Base-by-base conservation (phyloP, 2,113 vertebrate species). In the Xenotilapia caudafasciata region DNA sequence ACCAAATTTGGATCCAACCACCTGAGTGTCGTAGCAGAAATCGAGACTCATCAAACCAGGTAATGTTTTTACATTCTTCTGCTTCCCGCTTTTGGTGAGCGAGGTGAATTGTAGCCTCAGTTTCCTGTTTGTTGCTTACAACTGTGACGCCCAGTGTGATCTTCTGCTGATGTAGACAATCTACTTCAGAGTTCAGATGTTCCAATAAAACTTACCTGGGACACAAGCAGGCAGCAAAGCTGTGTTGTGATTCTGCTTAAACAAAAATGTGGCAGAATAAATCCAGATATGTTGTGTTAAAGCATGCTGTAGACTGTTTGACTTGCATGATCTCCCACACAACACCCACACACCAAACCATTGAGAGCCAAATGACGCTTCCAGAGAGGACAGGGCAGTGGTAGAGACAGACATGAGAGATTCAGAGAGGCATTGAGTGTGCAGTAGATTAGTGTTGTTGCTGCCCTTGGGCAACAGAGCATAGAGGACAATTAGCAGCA, bases 401-500 rank as follows among this genome's bases (percentile, higher is more conserved):
- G 58, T 70, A 58, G 85, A 80, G 84, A 86, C 83, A 56, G 80
- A 38, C 83, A 77, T 80, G 65, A 87, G 51, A 75, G 45, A 82
- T 82, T 79, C 81, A 83, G 70, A 86, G 85, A 70, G 62, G 81
- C 86, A 90, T 83, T 55, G 89, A 92, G 92, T 85, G 82, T 90
- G 89, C 90, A 92, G 93, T 88, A 90, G 90, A 93, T 93, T 90
- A 90, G 88, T 90, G 92, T 88, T 90, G 88, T 73, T 86, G 85
- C 83, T 90, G 92, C 88, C 95, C 93, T 92, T 93, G 91, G 75
- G 90, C 90, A 85, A 83, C 85, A 73, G 86, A 93, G 93, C 91
- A 93, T 89, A 83, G 89, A 94, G 93, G 92, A 93, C 92, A 93
- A 94, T 95, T 94, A 92, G 87, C 86, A 90, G 86, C 85, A 87